A percentile compares a stretch with the other conserved stretches of the same genome.
phyloP scores from a whole-genome alignment of 2,888 invertebrate genomes.

The Salticus scenicus region DNA sequence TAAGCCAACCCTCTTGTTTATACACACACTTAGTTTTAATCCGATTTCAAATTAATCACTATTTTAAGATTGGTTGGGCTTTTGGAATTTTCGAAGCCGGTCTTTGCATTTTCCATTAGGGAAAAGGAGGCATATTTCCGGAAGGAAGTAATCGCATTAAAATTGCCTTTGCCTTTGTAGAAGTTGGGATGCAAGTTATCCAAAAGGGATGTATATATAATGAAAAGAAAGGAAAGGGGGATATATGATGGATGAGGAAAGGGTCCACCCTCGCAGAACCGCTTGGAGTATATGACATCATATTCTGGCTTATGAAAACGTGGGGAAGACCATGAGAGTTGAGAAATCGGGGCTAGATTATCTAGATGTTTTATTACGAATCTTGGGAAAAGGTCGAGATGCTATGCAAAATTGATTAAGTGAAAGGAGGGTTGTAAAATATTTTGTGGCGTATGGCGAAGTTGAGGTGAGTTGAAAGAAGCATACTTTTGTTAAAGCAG shows the following conservation, averaged over 20 bases:
- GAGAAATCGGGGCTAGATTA: neutral
- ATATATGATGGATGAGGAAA: slow-evolving; percentile 44
- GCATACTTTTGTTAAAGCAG: too few relatives aligned
- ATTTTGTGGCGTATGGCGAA: neutral
- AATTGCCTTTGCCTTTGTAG: slow-evolving; percentile 53
- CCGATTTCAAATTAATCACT: slow-evolving; percentile 69
- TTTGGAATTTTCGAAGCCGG: slow-evolving; percentile 28
- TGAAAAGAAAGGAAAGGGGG: slow-evolving; percentile 30
- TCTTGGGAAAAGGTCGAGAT: neutral
- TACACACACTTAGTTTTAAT: slow-evolving; percentile 60
- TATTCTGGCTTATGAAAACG: slow-evolving; percentile 9
- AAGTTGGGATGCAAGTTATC: slow-evolving; percentile 26
- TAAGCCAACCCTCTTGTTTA: slow-evolving; percentile 31
- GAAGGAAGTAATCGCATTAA: slow-evolving; percentile 56
- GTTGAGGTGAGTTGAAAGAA: too few relatives aligned
- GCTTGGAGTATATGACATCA: slow-evolving; percentile 40
- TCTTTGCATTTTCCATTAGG: slow-evolving; percentile 60
- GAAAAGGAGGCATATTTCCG: slow-evolving; percentile 19
- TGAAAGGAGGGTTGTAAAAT: neutral
- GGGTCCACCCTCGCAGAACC: slow-evolving; percentile 3
- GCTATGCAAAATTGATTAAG: slow-evolving; percentile 15
- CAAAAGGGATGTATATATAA: slow-evolving; percentile 39
- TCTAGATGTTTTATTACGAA: neutral
- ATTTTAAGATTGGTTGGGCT: slow-evolving; percentile 66
- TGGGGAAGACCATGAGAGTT: slow-evolving; percentile 22